phyloP scores from a whole-genome alignment of 53 echinoderm and acorn worm species.

The Astropecten irregularis region DNA sequence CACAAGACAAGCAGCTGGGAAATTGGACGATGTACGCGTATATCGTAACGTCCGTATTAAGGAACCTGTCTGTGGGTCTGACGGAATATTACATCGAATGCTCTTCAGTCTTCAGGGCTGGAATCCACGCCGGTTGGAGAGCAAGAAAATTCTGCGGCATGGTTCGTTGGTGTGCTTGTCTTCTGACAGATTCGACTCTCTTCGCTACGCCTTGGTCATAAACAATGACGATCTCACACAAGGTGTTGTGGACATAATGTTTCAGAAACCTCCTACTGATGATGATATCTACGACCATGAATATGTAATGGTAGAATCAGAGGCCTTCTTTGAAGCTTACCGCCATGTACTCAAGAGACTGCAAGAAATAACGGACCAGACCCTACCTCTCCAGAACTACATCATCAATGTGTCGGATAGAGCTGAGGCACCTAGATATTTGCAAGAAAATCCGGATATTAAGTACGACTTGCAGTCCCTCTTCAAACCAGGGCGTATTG shows the following conservation, averaged over 20 bases:
- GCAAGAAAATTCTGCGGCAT: slow-evolving; percentile 56
- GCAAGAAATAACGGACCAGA: slow-evolving; percentile 44
- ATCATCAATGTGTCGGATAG: slow-evolving; percentile 47
- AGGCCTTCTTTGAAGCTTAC: slow-evolving; percentile 88
- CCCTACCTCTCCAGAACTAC: slow-evolving; percentile 70
- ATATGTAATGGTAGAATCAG: slow-evolving; percentile 82
- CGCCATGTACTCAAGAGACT: slow-evolving; percentile 74
- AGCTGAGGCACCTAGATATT: slow-evolving; percentile 37
- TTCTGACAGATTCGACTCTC: slow-evolving; percentile 54
- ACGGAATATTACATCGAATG: slow-evolving; percentile 58
- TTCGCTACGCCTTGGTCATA: slow-evolving; percentile 72
- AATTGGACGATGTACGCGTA: slow-evolving; percentile 47
- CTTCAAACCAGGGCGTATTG: neutral
- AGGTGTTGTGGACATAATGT: slow-evolving; percentile 64
- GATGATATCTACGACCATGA: slow-evolving; percentile 1
- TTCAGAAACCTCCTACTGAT: slow-evolving; percentile 32
- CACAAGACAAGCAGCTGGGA: neutral
- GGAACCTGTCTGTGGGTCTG: slow-evolving; percentile 51
- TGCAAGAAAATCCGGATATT: slow-evolving; percentile 22
- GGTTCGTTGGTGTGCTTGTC: slow-evolving; percentile 89
- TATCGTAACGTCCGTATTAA: slow-evolving; percentile 57
- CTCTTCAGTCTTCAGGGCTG: slow-evolving; percentile 45
- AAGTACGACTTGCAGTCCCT: slow-evolving; percentile 61
- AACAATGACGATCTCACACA: slow-evolving; percentile 59
- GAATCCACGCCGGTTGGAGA: slow-evolving; percentile 41